Evolutionary conservation across 2,888 invertebrate genomes (phyloP).

Genomic region (Hipparchia semele): DNA sequence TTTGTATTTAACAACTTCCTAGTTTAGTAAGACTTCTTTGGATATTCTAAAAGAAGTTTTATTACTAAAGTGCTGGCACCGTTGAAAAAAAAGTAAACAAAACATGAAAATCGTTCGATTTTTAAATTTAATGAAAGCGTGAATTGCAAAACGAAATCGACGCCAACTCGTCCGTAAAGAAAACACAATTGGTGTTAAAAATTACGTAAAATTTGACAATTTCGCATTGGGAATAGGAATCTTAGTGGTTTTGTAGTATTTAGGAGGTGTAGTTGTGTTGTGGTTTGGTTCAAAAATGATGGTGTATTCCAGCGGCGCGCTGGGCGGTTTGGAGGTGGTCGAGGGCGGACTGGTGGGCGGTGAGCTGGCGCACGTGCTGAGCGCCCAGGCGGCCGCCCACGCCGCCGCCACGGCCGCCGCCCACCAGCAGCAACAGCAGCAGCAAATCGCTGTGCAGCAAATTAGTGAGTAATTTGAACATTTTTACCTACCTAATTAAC

Average conservation of each 20-base stretch:
- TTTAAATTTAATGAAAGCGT: conserved; percentile 42
- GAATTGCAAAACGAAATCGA: conserved; percentile 37
- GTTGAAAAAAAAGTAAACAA: conserved; percentile 42
- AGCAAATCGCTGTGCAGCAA: conserved; percentile 70
- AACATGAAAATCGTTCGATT: conserved; percentile 34
- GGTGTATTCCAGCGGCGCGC: conserved; percentile 82
- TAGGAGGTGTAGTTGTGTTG: conserved; percentile 26
- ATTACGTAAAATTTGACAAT: conserved; percentile 41
- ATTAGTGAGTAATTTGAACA: conserved; percentile 61
- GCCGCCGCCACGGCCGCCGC: conserved; percentile 74
- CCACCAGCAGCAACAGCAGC: conserved; percentile 63
- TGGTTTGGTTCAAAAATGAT: conserved; percentile 69
- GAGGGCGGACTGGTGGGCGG: conserved; percentile 72
- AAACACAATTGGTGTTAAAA: conserved; percentile 24
- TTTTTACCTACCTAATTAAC: background rate
- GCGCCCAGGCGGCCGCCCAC: conserved; percentile 78
- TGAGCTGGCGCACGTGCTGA: conserved; percentile 72
- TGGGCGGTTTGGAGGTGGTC: conserved; percentile 77
- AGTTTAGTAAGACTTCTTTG: conserved; percentile 16
- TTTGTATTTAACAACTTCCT: background rate
- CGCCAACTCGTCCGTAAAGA: conserved; percentile 42
- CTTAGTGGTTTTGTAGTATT: conserved; percentile 36
- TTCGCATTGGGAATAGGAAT: background rate
- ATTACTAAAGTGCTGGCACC: conserved; percentile 46
- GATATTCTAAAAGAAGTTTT: conserved; percentile 3